Conservation (phyloP, 2,113 vertebrate genomes). For the Varanus komodoensis region DNA sequence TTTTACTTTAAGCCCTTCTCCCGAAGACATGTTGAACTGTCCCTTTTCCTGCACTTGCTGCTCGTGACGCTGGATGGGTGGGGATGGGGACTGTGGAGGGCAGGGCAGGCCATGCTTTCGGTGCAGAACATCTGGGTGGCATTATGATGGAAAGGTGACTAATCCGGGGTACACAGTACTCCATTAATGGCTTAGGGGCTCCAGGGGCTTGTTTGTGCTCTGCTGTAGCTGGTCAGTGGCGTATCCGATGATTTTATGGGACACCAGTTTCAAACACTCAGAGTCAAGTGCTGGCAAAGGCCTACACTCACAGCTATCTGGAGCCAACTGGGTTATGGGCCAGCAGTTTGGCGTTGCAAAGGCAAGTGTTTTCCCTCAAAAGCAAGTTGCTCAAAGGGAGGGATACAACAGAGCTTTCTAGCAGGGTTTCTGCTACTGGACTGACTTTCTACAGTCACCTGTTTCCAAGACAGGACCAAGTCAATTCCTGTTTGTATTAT, state of each 20-base stretch:
- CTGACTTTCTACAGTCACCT: not conserved
- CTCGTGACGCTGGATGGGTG: not conserved
- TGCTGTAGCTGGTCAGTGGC: not conserved
- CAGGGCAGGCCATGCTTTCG: not conserved
- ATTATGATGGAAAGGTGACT: not conserved
- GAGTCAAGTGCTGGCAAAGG: not conserved
- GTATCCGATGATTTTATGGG: not conserved
- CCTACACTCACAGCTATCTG: not conserved
- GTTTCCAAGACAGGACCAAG: not conserved
- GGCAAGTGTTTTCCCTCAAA: not conserved
- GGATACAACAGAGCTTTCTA: not conserved
- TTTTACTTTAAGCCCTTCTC: conserved; percentile 44
- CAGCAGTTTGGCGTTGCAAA: not conserved
- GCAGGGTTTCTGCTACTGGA: not conserved
- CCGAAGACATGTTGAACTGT: conserved; percentile 25
- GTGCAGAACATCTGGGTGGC: not conserved
- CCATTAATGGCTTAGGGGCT: rapidly evolving
- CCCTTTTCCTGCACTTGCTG: not conserved
- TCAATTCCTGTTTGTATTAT: not conserved
- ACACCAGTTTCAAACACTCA: not conserved
- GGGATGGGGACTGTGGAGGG: not conserved
- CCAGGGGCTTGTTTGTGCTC: not conserved
- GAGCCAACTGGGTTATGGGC: not conserved
- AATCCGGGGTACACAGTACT: rapidly evolving
- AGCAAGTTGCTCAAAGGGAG: not conserved